phyloP scores from a whole-genome alignment of 2,888 invertebrate genomes.

The Stenodema calcarata region DNA sequence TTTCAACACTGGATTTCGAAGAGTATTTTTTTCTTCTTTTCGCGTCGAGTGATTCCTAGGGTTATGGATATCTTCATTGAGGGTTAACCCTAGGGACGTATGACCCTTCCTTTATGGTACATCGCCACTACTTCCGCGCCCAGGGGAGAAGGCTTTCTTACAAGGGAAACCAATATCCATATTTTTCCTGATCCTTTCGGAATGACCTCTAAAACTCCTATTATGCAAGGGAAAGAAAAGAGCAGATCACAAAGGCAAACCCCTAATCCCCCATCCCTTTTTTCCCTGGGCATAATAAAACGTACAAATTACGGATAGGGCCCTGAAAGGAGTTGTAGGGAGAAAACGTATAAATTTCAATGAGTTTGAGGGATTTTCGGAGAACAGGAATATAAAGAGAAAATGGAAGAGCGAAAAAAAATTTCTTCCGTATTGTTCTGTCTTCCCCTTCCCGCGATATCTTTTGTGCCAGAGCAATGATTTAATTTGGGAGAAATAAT shows the following conservation, averaged over 20 bases:
- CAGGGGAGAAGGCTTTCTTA: neutral
- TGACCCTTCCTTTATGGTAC: constrained; percentile 11
- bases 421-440: constrained; percentile 40
- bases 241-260: constrained; percentile 32
- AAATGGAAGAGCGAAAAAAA: neutral
- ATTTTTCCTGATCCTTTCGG: constrained; percentile 45
- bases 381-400: neutral
- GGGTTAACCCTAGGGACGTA: constrained; percentile 3
- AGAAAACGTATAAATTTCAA: constrained; percentile 51
- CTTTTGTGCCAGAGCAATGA: constrained; percentile 37
- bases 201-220: constrained; percentile 49
- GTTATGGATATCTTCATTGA: neutral
- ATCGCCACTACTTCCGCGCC: neutral
- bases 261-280: constrained; percentile 30
- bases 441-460: constrained; percentile 23
- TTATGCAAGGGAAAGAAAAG: constrained; percentile 34
- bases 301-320: constrained; percentile 46
- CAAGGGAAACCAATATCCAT: constrained; percentile 52
- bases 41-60: neutral
- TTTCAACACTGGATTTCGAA: neutral
- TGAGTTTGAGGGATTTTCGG: constrained; percentile 39
- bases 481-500: constrained; percentile 45
- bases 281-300: constrained; percentile 42
- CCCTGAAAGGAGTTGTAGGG: constrained; percentile 10
- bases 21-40: neutral